Percentiles rank a stretch among this genome's conserved stretches.
Conservation (phyloP, 2,113 vertebrate species). For the Chaetops frenatus region DNA sequence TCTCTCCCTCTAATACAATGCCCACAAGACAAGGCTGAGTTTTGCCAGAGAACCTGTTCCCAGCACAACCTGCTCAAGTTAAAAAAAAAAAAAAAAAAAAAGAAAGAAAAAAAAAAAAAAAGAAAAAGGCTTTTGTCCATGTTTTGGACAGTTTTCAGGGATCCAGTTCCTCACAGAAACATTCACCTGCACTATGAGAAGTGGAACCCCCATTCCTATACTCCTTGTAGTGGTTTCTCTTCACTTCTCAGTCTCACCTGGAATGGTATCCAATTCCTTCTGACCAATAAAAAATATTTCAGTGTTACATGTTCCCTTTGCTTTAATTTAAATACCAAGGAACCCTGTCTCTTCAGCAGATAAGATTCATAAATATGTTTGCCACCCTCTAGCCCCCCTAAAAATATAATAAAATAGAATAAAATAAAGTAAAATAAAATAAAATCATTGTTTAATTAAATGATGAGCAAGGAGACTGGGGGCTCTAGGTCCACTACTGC, state of each 20-base stretch:
- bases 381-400: too few relatives aligned
- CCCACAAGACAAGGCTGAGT: conserved; percentile 2
- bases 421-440: neutral
- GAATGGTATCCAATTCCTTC: neutral
- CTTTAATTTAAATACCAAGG: neutral
- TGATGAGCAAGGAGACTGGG: neutral
- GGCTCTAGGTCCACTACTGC: neutral
- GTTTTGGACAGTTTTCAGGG: neutral
- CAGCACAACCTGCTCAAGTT: conserved; percentile 3
- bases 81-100: neutral
- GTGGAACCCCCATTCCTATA: neutral
- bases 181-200: neutral
- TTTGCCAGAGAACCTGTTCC: neutral
- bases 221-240: neutral
- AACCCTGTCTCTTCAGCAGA: neutral
- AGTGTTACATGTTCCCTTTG: neutral
- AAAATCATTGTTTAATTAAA: neutral
- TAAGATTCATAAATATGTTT: neutral
- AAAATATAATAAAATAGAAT: neutral
- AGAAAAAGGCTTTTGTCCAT: neutral
- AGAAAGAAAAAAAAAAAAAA: too few relatives aligned
- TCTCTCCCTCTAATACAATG: neutral
- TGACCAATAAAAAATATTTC: neutral
- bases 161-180: neutral
- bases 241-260: neutral